phyloP scores from a whole-genome alignment of 53 echinoderm and acorn worm genomes.

The Pentamera pediparva region DNA sequence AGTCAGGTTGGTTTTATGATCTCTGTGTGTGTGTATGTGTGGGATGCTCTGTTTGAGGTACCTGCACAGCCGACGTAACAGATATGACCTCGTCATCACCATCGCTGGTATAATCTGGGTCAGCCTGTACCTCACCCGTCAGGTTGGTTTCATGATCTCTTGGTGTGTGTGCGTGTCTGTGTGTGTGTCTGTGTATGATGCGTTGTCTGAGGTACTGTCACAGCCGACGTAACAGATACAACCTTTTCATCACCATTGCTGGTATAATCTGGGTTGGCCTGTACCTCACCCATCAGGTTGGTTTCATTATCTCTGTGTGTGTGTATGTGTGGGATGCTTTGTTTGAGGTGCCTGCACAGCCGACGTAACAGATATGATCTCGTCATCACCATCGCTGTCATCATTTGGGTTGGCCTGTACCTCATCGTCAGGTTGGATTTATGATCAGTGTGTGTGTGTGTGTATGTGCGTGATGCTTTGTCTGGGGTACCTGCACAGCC shows the following conservation, averaged over 20 bases:
- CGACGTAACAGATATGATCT: conserved; percentile 95
- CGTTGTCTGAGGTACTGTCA: background rate
- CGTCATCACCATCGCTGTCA: conserved; percentile 72
- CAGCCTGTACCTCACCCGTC: conserved; percentile 52
- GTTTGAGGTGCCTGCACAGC: conserved; percentile 98
- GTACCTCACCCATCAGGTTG: no score
- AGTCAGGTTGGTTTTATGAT: no score
- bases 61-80: conserved; percentile 98
- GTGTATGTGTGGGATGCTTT: no score
- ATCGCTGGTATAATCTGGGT: conserved; percentile 86
- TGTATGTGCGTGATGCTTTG: no score
- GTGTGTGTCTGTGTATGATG: no score
- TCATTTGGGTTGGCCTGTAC: conserved; percentile 81
- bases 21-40: no score
- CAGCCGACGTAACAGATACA: no score
- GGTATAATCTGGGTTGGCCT: no score
- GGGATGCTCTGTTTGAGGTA: no score
- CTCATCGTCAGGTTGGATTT: conserved; percentile 51
- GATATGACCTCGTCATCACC: conserved; percentile 88
- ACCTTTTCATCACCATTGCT: background rate
- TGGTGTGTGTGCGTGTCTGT: no score
- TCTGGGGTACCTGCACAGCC: conserved; percentile 98
- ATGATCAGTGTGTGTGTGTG: no score
- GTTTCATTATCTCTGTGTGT: no score
- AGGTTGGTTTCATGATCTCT: conserved; percentile 46